Evolutionary conservation across 1,140 invertebrate genomes (phyloP), one percentile per base, ranked within the genome.

Genomic region (Drosophila chauvacae): DNA sequence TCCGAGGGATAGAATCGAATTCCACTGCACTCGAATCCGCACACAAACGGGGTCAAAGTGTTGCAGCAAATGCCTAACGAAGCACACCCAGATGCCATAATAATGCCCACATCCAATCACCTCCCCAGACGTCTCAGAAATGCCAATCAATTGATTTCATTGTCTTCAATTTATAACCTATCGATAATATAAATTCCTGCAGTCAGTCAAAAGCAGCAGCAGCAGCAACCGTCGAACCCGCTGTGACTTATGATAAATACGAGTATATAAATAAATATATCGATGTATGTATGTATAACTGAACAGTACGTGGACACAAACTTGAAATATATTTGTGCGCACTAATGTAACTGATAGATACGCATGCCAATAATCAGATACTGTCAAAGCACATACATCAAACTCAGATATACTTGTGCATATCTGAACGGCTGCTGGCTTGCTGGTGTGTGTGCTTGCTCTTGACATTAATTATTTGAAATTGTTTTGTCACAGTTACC

Each of bases 141-240:
- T 81, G 85, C 78, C 85, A 90, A 90, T 90, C 85, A 90, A 90
- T 90, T 90, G 85, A 90, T 81, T 90, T 90, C 86, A 90, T 90
- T 90, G 85, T 90, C 86, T 90, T 90, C 81, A 90, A 90, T 90
- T 90, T 90, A 90, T 90, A 90, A 90, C 81, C 77, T 79, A 80
- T 90, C 70, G 78, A 90, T 90, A 90, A 90, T 90, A 87, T 84
- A 88, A 90, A 85, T 88, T 90, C 81, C 81, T 66, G 33, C 69
- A 77, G 47, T 58, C 60, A 47, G 51, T 55, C 80, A 48, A 61
- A 77, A 79, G 42, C 62, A 70, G 56, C 64, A 53, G 37, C 58
- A 66, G 47, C 33, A 51, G 60, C 35, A 58, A 53, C 60, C 26
- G 50, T 50, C 53, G 58, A 69, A 42, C 76, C 53, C 58, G 64